phyloP scores from a whole-genome alignment of 2,113 vertebrate species.

The Callaeas wilsoni region DNA sequence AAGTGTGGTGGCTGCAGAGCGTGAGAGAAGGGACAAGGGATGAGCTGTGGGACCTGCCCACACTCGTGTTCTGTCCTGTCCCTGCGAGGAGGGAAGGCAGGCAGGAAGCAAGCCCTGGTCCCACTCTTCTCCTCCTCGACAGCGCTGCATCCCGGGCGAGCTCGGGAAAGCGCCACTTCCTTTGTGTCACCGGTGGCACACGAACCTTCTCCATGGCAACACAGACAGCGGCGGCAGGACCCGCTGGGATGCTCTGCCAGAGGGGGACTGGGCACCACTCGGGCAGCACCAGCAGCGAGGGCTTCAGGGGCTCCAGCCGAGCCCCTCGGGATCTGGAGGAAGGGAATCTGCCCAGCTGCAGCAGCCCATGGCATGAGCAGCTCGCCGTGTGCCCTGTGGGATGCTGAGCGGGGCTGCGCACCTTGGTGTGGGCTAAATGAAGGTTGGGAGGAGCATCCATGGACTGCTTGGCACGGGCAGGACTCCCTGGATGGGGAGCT shows the following conservation, averaged over 20 bases:
- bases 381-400: fast-evolving
- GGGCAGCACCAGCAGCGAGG: background rate
- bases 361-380: fast-evolving
- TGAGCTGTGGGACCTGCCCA: background rate
- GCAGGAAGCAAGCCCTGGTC: background rate
- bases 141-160: conserved; percentile 37
- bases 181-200: conserved; percentile 21
- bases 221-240: background rate
- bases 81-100: background rate
- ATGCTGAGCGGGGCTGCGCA: fast-evolving
- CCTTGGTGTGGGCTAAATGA: background rate
- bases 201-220: conserved; percentile 66
- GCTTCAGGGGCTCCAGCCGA: background rate
- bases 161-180: background rate
- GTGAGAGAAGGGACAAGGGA: background rate
- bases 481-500: background rate
- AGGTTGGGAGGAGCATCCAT: fast-evolving
- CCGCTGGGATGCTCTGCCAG: background rate
- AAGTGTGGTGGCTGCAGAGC: fast-evolving
- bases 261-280: fast-evolving
- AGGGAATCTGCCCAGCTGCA: no score
- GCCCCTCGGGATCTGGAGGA: fast-evolving
- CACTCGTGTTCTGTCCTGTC: fast-evolving
- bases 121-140: background rate
- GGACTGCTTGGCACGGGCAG: background rate